Base-by-base conservation (phyloP, 2,113 vertebrate genomes). In the Plestiodon gilberti region DNA sequence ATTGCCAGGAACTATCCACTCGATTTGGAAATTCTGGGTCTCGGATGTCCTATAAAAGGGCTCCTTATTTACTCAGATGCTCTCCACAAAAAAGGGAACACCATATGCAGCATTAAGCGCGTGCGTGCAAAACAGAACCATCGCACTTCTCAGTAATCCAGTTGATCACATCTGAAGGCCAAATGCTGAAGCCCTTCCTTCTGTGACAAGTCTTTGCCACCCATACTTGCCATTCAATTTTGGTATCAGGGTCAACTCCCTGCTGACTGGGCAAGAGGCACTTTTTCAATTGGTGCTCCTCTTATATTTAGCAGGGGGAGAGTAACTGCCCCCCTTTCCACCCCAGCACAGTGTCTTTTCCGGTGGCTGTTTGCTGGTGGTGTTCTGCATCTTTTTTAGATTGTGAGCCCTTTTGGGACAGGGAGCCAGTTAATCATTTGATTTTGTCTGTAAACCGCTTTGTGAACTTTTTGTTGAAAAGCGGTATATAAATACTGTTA, bases 1-100 rank as follows among this genome's bases (percentile, higher is more conserved):
- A 69, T 75, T 91, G 83, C 83, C 90, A 90, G 81, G 70, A 93
- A 94, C 75, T 2, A 78, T 35, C 23, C 61, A 78, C 1, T 38
- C 65, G 61, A 61, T 61, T 61, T 84, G 52, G 65, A 90, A 89
- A 90, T 62, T 80, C 55, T 79, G 65, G 4, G 33, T 59, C 85
- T 69, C 81, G 67, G 35, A 64, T 30, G 52, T 89, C 84, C 70
- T 73, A 13, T 64, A 65, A 70, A 48, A 5, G 86, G 90, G 62
- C 86, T 91, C 75, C 2, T 81, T 59, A 81, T 0, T 55, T 8
- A 57, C 1, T 77, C 33, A 89, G 78, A 87, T 67, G 88, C 48
- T 20, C 0, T 78, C n/a, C 14, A 77, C n/a, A 0, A 11, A 82
- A 83, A 6, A 1, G 1, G 0, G 22, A 87, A 5, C 3, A 81